Conservation (phyloP, 2,113 vertebrate genomes). For the Sitta europaea region DNA sequence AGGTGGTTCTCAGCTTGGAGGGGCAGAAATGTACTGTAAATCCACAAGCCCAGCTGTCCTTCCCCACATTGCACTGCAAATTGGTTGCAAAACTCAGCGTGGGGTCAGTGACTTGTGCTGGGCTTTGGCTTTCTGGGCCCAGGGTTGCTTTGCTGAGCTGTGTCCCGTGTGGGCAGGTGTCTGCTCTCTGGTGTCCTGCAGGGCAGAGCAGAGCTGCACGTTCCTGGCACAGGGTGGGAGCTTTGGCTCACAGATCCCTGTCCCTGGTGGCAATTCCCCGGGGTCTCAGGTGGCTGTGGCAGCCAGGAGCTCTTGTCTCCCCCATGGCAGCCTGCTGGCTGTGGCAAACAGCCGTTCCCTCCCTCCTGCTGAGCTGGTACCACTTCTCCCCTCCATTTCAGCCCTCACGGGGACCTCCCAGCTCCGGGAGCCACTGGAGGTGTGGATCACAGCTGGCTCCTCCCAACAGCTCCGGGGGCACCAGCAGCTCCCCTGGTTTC, state of each 20-base stretch:
- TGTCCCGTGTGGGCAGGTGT: rapidly evolving
- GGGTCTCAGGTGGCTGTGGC: background rate
- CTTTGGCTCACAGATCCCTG: background rate
- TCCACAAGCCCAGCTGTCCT: background rate
- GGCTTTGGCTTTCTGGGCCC: background rate
- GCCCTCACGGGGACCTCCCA: rapidly evolving
- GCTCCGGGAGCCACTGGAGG: background rate
- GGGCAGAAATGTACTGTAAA: background rate
- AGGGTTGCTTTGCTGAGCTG: background rate
- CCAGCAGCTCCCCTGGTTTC: background rate
- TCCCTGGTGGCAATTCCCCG: rapidly evolving
- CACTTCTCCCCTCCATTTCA: background rate
- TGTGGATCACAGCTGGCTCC: background rate
- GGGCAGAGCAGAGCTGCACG: rapidly evolving
- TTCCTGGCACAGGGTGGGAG: background rate
- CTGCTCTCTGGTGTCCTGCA: background rate
- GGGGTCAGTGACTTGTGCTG: background rate
- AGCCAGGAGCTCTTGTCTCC: background rate
- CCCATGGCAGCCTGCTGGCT: background rate
- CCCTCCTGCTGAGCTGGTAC: background rate
- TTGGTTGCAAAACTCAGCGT: background rate
- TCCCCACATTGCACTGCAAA: background rate
- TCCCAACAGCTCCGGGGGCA: rapidly evolving
- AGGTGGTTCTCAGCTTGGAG: background rate
- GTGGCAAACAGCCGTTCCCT: background rate